A percentile compares a stretch with the other conserved stretches of the same genome.
These are phyloP conservation scores for Pantherophis vulpinus DNA, from an alignment of 2,797 vertebrate species.

Conservation along the genomic window DNA sequence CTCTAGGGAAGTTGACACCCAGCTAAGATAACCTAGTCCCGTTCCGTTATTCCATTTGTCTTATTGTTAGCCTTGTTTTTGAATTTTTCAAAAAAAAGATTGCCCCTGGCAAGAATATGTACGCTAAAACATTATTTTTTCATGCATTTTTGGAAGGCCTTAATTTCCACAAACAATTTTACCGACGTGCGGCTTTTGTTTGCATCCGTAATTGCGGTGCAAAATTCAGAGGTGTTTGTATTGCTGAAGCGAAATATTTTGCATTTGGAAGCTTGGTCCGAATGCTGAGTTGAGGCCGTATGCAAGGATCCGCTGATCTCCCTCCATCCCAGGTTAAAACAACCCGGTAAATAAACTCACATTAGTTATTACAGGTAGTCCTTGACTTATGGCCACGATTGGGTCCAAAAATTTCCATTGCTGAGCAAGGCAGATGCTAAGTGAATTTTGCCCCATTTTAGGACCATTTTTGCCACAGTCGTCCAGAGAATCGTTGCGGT, in stretches of 20 bases:
- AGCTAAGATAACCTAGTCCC: too few relatives aligned
- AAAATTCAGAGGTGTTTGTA: background rate
- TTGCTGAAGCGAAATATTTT: background rate
- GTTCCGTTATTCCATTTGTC: too few relatives aligned
- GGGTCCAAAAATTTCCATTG: too few relatives aligned
- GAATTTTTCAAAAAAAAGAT: background rate
- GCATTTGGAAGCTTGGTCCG: too few relatives aligned
- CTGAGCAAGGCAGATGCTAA: too few relatives aligned
- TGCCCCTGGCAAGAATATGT: background rate
- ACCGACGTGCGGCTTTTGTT: background rate
- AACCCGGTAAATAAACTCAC: background rate
- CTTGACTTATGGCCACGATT: too few relatives aligned
- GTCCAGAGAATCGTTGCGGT: too few relatives aligned
- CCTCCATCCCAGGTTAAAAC: background rate
- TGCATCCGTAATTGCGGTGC: too few relatives aligned
- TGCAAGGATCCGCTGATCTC: background rate
- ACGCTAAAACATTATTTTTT: background rate
- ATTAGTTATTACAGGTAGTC: background rate
- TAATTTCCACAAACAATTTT: background rate
- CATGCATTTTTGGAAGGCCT: background rate
- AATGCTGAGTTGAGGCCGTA: too few relatives aligned
- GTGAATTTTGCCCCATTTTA: too few relatives aligned
- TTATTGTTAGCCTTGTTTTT: too few relatives aligned
- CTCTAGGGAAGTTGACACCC: background rate
- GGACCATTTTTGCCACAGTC: too few relatives aligned